These are phyloP conservation scores for Pteria penguin DNA, from an alignment of 2,888 invertebrate species.

Conservation along the genomic window DNA sequence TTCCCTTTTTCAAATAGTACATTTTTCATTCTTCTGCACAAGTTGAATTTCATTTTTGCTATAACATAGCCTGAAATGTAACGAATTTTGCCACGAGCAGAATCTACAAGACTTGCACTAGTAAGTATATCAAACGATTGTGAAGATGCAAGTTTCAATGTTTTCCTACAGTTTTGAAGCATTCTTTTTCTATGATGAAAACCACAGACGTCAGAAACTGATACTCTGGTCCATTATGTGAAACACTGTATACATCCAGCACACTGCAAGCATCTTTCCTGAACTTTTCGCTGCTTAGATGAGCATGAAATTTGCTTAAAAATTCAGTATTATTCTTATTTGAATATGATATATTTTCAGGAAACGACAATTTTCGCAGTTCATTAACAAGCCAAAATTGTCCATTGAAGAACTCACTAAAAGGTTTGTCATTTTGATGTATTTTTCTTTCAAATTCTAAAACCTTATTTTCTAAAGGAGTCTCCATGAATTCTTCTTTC, in stretches of 20 bases:
- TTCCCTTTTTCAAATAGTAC: slow-evolving; percentile 21
- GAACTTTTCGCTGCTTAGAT: background rate
- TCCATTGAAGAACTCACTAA: background rate
- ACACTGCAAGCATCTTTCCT: background rate
- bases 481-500: background rate
- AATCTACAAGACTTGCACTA: background rate
- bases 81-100: slow-evolving; percentile 26
- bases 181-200: background rate
- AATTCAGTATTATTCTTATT: background rate
- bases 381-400: too few species aligned
- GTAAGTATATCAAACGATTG: too few species aligned
- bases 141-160: background rate
- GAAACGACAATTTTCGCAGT: too few species aligned
- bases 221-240: too few species aligned
- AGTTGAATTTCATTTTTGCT: too few species aligned
- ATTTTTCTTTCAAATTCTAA: background rate
- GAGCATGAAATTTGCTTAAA: background rate
- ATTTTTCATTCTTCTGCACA: slow-evolving; percentile 4
- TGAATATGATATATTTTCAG: background rate
- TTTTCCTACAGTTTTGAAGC: background rate
- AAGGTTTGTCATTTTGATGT: background rate
- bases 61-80: slow-evolving; percentile 31
- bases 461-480: background rate
- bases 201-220: background rate
- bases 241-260: background rate